Evolutionary conservation across 2,797 vertebrate genomes (phyloP).

Genomic region (Sebastes cheni): DNA sequence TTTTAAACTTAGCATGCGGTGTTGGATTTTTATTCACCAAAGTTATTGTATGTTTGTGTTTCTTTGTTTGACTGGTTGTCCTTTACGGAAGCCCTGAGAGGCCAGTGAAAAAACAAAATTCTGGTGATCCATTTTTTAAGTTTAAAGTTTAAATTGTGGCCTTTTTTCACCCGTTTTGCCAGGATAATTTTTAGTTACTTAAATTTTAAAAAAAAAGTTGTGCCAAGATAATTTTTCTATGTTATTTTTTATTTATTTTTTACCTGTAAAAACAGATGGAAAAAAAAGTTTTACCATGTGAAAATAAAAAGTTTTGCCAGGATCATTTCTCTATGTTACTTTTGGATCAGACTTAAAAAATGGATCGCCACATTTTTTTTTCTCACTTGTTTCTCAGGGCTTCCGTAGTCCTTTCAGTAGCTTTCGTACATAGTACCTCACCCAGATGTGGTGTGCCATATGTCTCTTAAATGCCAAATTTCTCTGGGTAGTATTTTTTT

Average conservation of each 20-base stretch:
- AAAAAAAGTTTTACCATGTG: too few relatives aligned
- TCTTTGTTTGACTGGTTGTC: background rate
- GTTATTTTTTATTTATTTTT: too few relatives aligned
- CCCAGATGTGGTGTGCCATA: background rate
- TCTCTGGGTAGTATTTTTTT: background rate
- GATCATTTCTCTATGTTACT: too few relatives aligned
- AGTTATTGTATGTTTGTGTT: background rate
- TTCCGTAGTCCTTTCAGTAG: background rate
- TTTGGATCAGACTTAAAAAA: too few relatives aligned
- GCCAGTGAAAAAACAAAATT: too few relatives aligned
- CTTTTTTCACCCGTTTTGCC: background rate
- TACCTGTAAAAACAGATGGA: too few relatives aligned
- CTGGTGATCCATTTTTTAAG: background rate
- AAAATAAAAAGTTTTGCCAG: too few relatives aligned
- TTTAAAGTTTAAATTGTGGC: background rate
- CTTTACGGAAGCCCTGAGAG: background rate
- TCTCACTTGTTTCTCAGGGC: accelerated
- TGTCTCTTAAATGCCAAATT: background rate
- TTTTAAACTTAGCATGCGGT: background rate
- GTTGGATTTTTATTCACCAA: background rate
- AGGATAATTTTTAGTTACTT: background rate
- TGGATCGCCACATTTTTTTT: too few relatives aligned
- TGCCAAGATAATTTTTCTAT: too few relatives aligned
- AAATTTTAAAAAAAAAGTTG: too few relatives aligned
- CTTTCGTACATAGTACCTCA: background rate